Conservation (phyloP, 2,797 vertebrate species). For the Sorex maritimensis region DNA sequence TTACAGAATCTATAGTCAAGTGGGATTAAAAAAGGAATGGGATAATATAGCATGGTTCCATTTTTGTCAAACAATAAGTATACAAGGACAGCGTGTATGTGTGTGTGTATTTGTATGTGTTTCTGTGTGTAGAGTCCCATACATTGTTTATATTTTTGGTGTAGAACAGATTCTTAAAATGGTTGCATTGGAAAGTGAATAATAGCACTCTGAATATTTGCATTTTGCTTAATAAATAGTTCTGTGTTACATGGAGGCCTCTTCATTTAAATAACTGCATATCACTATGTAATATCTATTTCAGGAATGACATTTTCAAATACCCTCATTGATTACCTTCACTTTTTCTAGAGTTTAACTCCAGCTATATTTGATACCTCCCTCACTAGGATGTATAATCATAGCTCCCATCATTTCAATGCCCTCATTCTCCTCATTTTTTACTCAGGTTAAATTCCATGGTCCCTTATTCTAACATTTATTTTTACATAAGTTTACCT, state of each 20-base stretch:
- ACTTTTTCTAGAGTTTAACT: slow-evolving; percentile 8
- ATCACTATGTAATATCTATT: neutral
- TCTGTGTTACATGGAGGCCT: neutral
- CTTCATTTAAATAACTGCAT: slow-evolving; percentile 27
- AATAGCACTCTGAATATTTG: neutral
- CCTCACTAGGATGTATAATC: neutral
- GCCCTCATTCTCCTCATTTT: neutral
- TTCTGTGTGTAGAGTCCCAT: no score
- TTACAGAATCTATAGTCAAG: slow-evolving; percentile 1
- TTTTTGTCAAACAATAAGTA: neutral
- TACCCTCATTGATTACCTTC: neutral
- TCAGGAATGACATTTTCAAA: neutral
- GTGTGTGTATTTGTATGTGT: neutral
- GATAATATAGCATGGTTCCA: neutral
- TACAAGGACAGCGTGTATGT: neutral
- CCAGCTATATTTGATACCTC: slow-evolving; percentile 18
- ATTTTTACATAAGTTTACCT: neutral
- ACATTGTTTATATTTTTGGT: neutral
- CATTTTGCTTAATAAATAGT: slow-evolving; percentile 60
- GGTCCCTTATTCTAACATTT: neutral
- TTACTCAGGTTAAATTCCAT: neutral
- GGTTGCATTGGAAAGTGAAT: neutral
- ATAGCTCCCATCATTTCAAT: neutral
- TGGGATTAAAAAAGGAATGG: slow-evolving; percentile 22
- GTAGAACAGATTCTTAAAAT: slow-evolving; percentile 17